Conservation (phyloP, 2,888 invertebrate genomes). For the Spisula subtruncata region DNA sequence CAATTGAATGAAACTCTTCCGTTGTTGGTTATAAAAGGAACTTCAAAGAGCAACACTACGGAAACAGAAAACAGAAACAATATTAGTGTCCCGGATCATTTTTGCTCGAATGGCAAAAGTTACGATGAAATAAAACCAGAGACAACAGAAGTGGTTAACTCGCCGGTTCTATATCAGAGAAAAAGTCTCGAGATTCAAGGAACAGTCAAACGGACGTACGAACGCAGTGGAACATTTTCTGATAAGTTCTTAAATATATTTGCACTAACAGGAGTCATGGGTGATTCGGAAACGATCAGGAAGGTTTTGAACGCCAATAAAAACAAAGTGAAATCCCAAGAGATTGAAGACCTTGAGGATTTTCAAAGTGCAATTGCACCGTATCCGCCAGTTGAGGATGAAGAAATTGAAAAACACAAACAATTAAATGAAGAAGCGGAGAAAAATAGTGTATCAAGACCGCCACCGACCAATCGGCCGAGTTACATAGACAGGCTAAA, state of each 20-base stretch:
- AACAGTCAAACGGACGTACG: constrained; percentile 36
- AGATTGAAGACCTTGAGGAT: neutral
- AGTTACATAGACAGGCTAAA: constrained; percentile 59
- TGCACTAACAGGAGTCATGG: constrained; percentile 2
- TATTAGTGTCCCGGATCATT: neutral
- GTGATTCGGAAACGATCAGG: neutral
- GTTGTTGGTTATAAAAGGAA: neutral
- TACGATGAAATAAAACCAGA: neutral
- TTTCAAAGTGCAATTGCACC: constrained; percentile 35
- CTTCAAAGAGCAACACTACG: neutral
- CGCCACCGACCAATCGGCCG: constrained; percentile 35
- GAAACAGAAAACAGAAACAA: neutral
- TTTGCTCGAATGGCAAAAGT: neutral
- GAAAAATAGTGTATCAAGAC: constrained; percentile 45
- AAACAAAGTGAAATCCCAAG: neutral
- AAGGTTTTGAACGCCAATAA: neutral
- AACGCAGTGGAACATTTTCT: neutral
- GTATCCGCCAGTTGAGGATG: constrained; percentile 60
- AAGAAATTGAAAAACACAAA: constrained; percentile 60
- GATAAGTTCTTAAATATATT: constrained; percentile 11
- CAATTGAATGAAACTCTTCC: neutral
- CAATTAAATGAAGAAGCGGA: constrained; percentile 65
- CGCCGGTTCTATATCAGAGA: constrained; percentile 24
- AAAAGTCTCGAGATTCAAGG: neutral
- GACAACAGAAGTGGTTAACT: constrained; percentile 14